These are phyloP conservation scores for Chymomyza costata DNA, from an alignment of 1,140 invertebrate genomes.

Conservation along the genomic window DNA sequence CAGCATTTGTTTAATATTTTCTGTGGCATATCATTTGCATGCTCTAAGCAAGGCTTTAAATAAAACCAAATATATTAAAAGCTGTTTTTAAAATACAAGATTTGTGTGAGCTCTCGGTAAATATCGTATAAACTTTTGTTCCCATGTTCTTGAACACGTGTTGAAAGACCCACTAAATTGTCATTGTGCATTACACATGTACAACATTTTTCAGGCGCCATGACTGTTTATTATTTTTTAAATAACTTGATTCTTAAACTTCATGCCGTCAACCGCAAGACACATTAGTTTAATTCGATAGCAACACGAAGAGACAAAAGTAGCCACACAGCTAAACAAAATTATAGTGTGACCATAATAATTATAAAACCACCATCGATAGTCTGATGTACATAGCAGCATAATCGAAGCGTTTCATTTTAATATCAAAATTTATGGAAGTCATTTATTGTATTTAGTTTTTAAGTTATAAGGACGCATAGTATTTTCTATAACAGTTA, in stretches of 20 bases:
- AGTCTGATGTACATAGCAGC: no score
- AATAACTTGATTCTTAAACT: no score
- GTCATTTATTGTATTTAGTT: no score
- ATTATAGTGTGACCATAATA: no score
- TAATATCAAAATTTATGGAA: no score
- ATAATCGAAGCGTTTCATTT: no score
- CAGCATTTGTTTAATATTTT: slow-evolving; percentile 35
- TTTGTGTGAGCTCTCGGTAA: slow-evolving; percentile 47
- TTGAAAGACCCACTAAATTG: slow-evolving; percentile 30
- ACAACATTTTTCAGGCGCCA: slow-evolving; percentile 39
- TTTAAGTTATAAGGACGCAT: no score
- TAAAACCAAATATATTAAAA: background rate
- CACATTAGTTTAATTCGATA: background rate
- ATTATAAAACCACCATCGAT: no score
- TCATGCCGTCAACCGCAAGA: no score
- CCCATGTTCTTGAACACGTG: slow-evolving; percentile 20
- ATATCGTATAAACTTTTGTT: slow-evolving; percentile 37
- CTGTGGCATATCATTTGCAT: slow-evolving; percentile 37
- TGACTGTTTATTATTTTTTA: background rate
- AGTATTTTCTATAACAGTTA: no score
- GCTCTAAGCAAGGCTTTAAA: slow-evolving; percentile 27
- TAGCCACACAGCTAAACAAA: background rate
- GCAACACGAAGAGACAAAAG: background rate
- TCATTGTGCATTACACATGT: slow-evolving; percentile 41
- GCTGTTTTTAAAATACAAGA: background rate